Base-by-base conservation (phyloP, 92 coral and sea anemone species). In the Plumapathes pennacea region DNA sequence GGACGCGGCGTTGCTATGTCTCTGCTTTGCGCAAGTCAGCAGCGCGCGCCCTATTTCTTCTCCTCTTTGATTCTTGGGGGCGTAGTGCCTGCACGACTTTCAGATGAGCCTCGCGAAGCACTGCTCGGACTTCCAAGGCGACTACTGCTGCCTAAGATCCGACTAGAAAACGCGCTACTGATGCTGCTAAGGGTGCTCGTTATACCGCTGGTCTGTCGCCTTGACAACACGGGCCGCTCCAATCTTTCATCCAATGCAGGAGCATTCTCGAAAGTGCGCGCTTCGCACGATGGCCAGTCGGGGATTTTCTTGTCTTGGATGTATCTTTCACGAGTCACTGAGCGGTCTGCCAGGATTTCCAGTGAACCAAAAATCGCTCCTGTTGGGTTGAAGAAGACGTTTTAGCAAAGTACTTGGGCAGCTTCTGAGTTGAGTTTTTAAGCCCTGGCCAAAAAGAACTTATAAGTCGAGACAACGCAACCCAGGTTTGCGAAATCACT, bases 361-460 rank as follows among this genome's bases (percentile, higher is more conserved):
- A 94, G 82, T 10, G 96, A 77, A 45, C 99, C 99, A 76, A 94
- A 94, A 48, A 94, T 94, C 15, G 99, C 89, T 70, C 99, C 99
- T 94, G 57, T 20, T 45, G 42, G n/a, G n/a, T n/a, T n/a, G n/a
- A n/a, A n/a, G n/a, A n/a, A n/a, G n/a, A n/a, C n/a, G n/a, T n/a
- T n/a, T n/a, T n/a, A n/a, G n/a, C n/a, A n/a, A n/a, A n/a, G n/a
- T n/a, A n/a, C n/a, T n/a, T n/a, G n/a, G n/a, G n/a, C n/a, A n/a
- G n/a, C n/a, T n/a, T n/a, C n/a, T n/a, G n/a, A n/a, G n/a, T n/a
- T n/a, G n/a, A n/a, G n/a, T n/a, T n/a, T n/a, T n/a, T n/a, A n/a
- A n/a, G n/a, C n/a, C n/a, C n/a, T n/a, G n/a, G n/a, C n/a, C n/a
- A n/a, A n/a, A n/a, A n/a, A n/a, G n/a, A n/a, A n/a, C n/a, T n/a